A percentile compares a stretch with the other conserved stretches of the same genome.
phyloP scores from a whole-genome alignment of 1,140 invertebrate species.

The Papilio polyxenes region DNA sequence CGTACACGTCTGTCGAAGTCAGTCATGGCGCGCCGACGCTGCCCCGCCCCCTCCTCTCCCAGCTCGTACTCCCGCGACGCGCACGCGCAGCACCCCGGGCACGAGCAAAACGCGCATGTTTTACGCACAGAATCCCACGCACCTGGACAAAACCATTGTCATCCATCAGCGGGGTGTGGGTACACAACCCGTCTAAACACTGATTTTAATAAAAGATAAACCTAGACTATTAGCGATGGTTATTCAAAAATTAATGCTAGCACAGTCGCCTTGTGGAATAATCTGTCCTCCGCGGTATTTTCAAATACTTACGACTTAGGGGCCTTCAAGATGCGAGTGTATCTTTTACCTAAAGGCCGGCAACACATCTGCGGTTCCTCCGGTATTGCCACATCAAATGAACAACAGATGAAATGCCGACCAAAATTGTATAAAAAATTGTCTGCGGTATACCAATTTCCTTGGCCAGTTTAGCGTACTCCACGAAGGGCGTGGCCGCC shows the following conservation, averaged over 20 bases:
- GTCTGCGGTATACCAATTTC: slow-evolving; percentile 46
- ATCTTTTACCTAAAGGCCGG: no score
- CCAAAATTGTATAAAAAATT: neutral
- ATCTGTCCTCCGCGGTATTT: no score
- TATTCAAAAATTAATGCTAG: neutral
- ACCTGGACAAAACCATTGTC: slow-evolving; percentile 8
- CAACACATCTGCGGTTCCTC: no score
- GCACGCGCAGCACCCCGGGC: slow-evolving; percentile 36
- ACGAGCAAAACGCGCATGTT: slow-evolving; percentile 38
- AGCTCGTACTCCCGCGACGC: neutral
- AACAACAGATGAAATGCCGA: no score
- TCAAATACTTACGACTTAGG: no score
- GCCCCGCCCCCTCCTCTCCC: neutral
- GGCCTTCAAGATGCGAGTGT: no score
- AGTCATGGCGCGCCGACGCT: neutral
- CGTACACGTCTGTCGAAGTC: neutral
- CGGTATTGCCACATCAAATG: no score
- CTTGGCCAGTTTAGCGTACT: slow-evolving; percentile 50
- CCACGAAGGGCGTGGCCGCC: slow-evolving; percentile 57
- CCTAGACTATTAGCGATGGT: neutral
- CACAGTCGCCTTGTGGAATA: no score
- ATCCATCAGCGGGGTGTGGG: neutral
- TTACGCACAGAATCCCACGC: slow-evolving; percentile 38
- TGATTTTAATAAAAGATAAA: neutral
- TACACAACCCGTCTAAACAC: no score